phyloP scores from a whole-genome alignment of 2,113 vertebrate genomes.

The Choloepus hoffmanni region DNA sequence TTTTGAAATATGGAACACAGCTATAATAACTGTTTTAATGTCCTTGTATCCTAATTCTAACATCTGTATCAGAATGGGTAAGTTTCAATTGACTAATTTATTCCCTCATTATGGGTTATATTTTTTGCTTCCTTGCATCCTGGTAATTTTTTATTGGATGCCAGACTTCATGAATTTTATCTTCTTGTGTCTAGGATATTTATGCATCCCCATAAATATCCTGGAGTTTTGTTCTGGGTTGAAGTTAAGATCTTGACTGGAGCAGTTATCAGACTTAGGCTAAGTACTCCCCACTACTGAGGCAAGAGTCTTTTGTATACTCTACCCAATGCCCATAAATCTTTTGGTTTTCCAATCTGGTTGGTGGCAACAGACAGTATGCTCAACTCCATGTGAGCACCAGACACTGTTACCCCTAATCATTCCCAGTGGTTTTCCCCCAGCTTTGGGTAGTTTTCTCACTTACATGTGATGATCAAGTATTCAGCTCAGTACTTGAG shows the following conservation, averaged over 20 bases:
- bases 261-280: background rate
- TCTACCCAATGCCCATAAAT: background rate
- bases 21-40: background rate
- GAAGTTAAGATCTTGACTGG: background rate
- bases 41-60: background rate
- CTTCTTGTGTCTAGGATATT: background rate
- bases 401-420: background rate
- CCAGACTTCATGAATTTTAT: background rate
- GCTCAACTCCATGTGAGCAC: background rate
- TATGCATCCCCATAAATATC: background rate
- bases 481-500: background rate
- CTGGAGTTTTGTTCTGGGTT: background rate
- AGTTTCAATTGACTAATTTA: background rate
- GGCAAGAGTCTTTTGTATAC: background rate
- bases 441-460: background rate
- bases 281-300: background rate
- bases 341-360: background rate
- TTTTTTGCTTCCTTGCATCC: background rate
- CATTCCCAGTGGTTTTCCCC: background rate
- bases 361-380: background rate
- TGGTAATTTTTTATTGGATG: background rate
- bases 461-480: background rate
- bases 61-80: background rate
- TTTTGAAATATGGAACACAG: background rate
- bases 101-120: background rate